Percentiles rank a stretch among this genome's conserved stretches.
phyloP scores from a whole-genome alignment of 37 sponge, comb jelly and placozoan genomes.

The Ianthella basta region DNA sequence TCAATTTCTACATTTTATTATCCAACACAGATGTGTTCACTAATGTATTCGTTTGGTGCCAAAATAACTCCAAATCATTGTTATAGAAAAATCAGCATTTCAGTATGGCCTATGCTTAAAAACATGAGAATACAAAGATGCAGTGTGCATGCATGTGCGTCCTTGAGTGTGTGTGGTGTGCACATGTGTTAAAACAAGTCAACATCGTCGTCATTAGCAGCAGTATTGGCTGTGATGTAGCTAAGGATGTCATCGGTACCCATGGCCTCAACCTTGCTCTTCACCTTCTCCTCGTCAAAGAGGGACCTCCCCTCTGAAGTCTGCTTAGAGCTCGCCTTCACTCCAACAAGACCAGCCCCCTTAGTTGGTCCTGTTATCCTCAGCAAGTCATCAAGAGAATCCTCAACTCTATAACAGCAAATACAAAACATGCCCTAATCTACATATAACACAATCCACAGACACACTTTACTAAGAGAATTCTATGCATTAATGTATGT shows the following conservation, averaged over 20 bases:
- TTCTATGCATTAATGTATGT: too few species aligned
- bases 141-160: background rate
- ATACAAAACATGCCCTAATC: background rate
- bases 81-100: too few species aligned
- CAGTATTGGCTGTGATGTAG: slow-evolving; percentile 59
- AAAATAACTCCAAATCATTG: too few species aligned
- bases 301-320: background rate
- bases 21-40: background rate
- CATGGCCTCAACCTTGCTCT: slow-evolving; percentile 23
- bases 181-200: slow-evolving; percentile 19
- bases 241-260: slow-evolving; percentile 67
- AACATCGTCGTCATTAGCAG: slow-evolving; percentile 39
- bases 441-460: background rate
- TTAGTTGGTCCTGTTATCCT: slow-evolving; percentile 38
- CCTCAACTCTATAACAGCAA: slow-evolving; percentile 40
- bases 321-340: background rate
- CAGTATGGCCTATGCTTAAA: too few species aligned
- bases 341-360: background rate
- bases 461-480: background rate
- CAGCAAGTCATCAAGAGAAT: slow-evolving; percentile 60
- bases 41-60: background rate
- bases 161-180: background rate
- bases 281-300: slow-evolving; percentile 30
- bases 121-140: background rate
- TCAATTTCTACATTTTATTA: background rate